These are phyloP conservation scores for Ceratotherium simum DNA, from an alignment of 2,113 vertebrate species.

Conservation along the genomic window DNA sequence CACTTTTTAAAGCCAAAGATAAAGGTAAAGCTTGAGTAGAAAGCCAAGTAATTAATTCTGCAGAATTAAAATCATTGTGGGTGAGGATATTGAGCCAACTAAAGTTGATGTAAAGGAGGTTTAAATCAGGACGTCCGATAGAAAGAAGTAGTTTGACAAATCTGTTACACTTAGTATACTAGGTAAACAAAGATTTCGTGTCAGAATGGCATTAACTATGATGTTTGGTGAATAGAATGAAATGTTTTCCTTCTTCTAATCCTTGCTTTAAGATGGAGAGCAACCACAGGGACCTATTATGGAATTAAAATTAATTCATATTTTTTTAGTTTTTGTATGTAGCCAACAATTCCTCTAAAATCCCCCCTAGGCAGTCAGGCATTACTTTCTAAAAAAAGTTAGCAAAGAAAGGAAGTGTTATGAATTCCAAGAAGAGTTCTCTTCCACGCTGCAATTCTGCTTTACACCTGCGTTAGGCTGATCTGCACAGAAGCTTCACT, in stretches of 20 bases:
- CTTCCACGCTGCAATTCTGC: neutral
- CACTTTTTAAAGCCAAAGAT: slow-evolving; percentile 59
- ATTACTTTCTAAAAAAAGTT: slow-evolving; percentile 62
- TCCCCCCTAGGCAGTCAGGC: slow-evolving; percentile 12
- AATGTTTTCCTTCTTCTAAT: slow-evolving; percentile 74
- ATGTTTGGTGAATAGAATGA: slow-evolving; percentile 79
- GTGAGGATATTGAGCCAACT: slow-evolving; percentile 59
- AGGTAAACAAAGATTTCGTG: slow-evolving; percentile 79
- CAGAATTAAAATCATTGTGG: slow-evolving; percentile 61
- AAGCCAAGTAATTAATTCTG: slow-evolving; percentile 70
- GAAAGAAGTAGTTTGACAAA: slow-evolving; percentile 83
- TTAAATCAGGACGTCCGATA: slow-evolving; percentile 79
- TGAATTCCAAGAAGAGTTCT: slow-evolving; percentile 51
- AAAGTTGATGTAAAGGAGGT: slow-evolving; percentile 76
- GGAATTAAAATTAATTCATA: slow-evolving; percentile 82
- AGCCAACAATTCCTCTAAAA: slow-evolving; percentile 78
- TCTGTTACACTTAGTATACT: slow-evolving; percentile 74
- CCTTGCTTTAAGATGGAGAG: slow-evolving; percentile 75
- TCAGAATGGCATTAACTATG: slow-evolving; percentile 79
- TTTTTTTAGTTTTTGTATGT: slow-evolving; percentile 78
- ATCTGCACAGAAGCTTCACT: neutral
- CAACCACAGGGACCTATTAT: slow-evolving; percentile 77
- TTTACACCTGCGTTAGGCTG: neutral
- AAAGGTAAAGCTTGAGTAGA: slow-evolving; percentile 59
- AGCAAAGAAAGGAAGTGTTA: slow-evolving; percentile 38